Evolutionary conservation across 2,113 vertebrate species (phyloP).

Genomic region (Suncus etruscus): DNA sequence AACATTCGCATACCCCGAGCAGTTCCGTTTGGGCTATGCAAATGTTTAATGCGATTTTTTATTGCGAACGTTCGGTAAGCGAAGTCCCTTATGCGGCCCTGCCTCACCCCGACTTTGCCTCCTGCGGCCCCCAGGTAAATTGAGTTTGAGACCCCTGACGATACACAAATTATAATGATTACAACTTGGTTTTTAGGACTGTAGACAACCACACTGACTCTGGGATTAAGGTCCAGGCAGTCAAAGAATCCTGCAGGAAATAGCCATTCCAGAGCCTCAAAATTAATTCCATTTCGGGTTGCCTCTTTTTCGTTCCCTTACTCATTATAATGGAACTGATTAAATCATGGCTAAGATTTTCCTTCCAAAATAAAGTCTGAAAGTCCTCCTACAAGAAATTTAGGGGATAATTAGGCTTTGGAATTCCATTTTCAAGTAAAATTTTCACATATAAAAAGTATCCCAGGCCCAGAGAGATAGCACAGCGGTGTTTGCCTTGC

Average conservation of each 20-base stretch:
- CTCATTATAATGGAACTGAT: background rate
- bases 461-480: too few species aligned
- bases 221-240: conserved; percentile 15
- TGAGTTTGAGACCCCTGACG: too few species aligned
- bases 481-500: too few species aligned
- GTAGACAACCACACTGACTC: background rate
- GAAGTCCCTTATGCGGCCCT: too few species aligned
- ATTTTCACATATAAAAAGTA: conserved; percentile 61
- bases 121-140: too few species aligned
- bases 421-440: conserved; percentile 23
- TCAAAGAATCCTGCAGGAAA: conserved; percentile 17
- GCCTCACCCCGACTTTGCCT: too few species aligned
- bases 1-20: too few species aligned
- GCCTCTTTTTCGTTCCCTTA: conserved; percentile 8
- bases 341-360: background rate
- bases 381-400: too few species aligned
- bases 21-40: too few species aligned
- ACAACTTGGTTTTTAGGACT: conserved; percentile 37
- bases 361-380: conserved; percentile 30
- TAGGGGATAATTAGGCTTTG: background rate
- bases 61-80: too few species aligned
- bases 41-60: too few species aligned
- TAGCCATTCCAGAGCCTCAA: background rate
- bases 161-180: conserved; percentile 42
- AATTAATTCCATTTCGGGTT: background rate